Percentiles rank a stretch among this genome's conserved stretches.
Evolutionary conservation across 2,113 vertebrate genomes (phyloP).

Genomic region (mouse (Mus musculus)): GRCm39 chr4:78763501-78764000

Average conservation of each 20-base stretch:
- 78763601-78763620: too few relatives aligned
- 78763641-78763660: too few relatives aligned
- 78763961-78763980: not conserved
- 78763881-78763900: not conserved
- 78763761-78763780: not conserved
- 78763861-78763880: not conserved
- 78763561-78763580: too few relatives aligned
- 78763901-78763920: not conserved
- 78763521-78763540: too few relatives aligned
- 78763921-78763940: not conserved
- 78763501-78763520: too few relatives aligned
- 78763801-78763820: not conserved
- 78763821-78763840: not conserved
- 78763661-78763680: too few relatives aligned
- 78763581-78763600: too few relatives aligned
- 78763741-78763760: not conserved
- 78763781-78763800: not conserved
- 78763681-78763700: not conserved
- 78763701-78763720: not conserved
- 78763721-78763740: not conserved
- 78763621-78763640: too few relatives aligned
- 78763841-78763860: not conserved
- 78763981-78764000: not conserved
- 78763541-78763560: too few relatives aligned
- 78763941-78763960: not conserved